phyloP scores from a whole-genome alignment of 2,113 vertebrate species.

The Hemiscyllium ocellatum region DNA sequence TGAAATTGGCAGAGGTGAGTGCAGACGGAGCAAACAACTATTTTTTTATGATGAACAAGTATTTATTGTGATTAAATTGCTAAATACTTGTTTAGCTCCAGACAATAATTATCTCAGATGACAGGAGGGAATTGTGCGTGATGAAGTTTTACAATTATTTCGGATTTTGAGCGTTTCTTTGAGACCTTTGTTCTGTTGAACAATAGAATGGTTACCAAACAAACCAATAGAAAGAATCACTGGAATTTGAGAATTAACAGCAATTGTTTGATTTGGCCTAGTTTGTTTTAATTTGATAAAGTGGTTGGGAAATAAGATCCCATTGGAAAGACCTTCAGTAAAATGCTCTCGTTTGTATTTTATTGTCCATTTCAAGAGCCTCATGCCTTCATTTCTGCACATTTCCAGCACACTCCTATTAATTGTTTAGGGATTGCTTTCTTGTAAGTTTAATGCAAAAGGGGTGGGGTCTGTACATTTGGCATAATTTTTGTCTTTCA shows the following conservation, averaged over 20 bases:
- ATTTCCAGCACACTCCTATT: neutral
- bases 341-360: neutral
- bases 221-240: neutral
- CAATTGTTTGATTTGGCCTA: neutral
- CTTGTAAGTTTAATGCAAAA: neutral
- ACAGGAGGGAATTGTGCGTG: neutral
- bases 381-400: neutral
- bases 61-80: neutral
- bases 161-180: neutral
- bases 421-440: neutral
- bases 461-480: too few species aligned
- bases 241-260: neutral
- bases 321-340: neutral
- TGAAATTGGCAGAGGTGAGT: too few species aligned
- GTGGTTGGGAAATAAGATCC: neutral
- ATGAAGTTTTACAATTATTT: neutral
- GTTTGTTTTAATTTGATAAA: neutral
- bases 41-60: too few species aligned
- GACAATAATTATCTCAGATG: neutral
- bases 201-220: neutral
- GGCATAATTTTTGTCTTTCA: neutral
- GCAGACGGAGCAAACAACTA: too few species aligned
- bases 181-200: neutral
- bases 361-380: neutral
- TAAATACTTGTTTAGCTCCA: neutral